These are phyloP conservation scores for Urechis unicinctus DNA, from an alignment of 2,888 invertebrate genomes.

Conservation along the genomic window DNA sequence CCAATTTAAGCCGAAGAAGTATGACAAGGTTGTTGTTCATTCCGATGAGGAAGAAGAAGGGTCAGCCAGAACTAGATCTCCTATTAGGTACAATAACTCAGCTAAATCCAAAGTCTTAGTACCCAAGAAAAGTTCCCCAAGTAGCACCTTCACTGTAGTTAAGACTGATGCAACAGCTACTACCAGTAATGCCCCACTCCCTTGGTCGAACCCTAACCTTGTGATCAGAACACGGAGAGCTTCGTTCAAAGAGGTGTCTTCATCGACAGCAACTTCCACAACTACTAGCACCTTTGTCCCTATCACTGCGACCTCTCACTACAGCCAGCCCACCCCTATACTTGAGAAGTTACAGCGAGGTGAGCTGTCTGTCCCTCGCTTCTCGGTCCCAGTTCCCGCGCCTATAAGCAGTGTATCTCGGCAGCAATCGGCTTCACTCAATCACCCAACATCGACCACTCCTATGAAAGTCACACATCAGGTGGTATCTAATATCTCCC, in stretches of 20 bases:
- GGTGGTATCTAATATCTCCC: background rate
- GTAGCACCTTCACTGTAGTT: background rate
- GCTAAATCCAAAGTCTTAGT: too few species aligned
- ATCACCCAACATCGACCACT: too few species aligned
- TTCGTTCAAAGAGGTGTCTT: background rate
- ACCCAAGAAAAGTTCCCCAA: too few species aligned
- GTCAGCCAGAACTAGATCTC: too few species aligned
- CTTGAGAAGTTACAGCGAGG: conserved; percentile 9
- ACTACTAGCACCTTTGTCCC: background rate
- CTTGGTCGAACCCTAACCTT: conserved; percentile 50
- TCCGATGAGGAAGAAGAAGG: too few species aligned
- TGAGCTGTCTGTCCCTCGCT: background rate
- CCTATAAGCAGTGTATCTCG: too few species aligned
- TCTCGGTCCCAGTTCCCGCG: background rate
- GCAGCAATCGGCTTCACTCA: too few species aligned
- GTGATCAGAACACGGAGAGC: conserved; percentile 47
- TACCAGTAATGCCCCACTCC: conserved; percentile 33
- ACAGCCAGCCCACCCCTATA: conserved; percentile 7
- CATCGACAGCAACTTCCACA: background rate
- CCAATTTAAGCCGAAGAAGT: too few species aligned
- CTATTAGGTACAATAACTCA: too few species aligned
- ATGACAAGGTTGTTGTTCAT: too few species aligned
- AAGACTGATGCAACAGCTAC: background rate
- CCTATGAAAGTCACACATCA: background rate
- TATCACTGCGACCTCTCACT: background rate